Base-by-base conservation (phyloP, 1,140 invertebrate genomes). In the Drosophila pallidifrons region DNA sequence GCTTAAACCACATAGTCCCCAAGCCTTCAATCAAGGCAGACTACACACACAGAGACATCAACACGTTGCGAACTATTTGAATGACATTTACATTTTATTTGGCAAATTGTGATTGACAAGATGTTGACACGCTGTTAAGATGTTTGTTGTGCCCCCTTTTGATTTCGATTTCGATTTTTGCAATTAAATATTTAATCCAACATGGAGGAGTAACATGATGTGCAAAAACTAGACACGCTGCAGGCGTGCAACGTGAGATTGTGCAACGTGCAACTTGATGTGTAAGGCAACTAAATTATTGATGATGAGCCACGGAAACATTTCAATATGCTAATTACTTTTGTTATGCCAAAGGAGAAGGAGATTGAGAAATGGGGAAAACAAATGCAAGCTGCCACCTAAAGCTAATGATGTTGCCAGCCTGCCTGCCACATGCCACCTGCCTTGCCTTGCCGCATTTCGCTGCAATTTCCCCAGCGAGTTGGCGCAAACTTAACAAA, bases 11-110 rank as follows among this genome's bases (percentile, higher is more conserved):
- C 35, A 38, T 3, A 45, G 15, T 60, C 64, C 20, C 49, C 30
- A n/a, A 63, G 58, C 60, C 38, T 59, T 73, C 49, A 69, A 35
- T 58, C 71, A 57, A 46, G 28, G 43, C 45, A 73, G 57, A 75
- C 75, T 70, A 75, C 75, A 81, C 67, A 51, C 78, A 81, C 20
- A 4, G 3, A 25, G 35, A 38, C 32, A 71, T 85, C 73, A 77
- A 32, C 77, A 80, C 81, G 65, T 63, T 70, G 55, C 49, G 65
- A 77, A 75, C 70, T 81, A 69, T 81, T 61, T 66, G 66, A 77
- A 67, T 88, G 85, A 89, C 85, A 81, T 52, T 81, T 89, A 88
- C 85, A 88, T 89, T 88, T 88, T 89, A 89, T 88, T 89, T 89
- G 68, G 51, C 41, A 88, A 89, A 88, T 88, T 89, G 85, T 89